Base-by-base conservation (phyloP, 2,888 invertebrate genomes). In the Apotomis betuletana region DNA sequence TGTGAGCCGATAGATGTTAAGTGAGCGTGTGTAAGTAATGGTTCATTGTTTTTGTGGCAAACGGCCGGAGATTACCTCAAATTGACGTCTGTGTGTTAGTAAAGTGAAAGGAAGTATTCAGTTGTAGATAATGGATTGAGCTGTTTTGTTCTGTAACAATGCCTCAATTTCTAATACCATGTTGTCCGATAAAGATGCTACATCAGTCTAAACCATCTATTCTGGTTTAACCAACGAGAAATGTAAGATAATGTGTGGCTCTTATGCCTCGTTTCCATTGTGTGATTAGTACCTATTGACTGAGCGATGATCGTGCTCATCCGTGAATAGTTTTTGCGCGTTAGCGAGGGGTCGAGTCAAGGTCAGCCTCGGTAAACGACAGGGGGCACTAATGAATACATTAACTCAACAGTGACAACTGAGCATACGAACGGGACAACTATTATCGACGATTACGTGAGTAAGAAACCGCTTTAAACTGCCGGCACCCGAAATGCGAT, bases 21-120 rank as follows among this genome's bases (percentile, higher is more conserved):
- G 78, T 79, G 79, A 79, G 81, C 83, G 81, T 83, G 63, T 83
- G 83, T 86, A 86, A 87, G 83, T 86, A 87, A 88, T 88, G 85
- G 87, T 85, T 87, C 88, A 89, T 90, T 90, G 89, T 90, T 87
- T 88, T 86, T 85, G 85, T 81, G 78, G 83, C 87, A 88, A 89
- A 86, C 86, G 87, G 82, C 80, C 81, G 81, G 81, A 85, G 86
- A 87, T 89, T 88, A 86, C 87, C 87, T 85, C 85, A 86, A 87
- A 88, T 88, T 85, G 87, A 85, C 85, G 84, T 83, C 82, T 81
- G 83, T 85, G 79, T 84, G 84, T 85, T 86, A 59, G 72, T 83
- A 82, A 83, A 87, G 90, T 87, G 88, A 90, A 89, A 88, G 89
- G 88, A 86, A 87, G 81, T 84, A 80, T 85, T 83, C 81, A 82